phyloP scores from a whole-genome alignment of 2,797 vertebrate species.

The Gallinago nigripennis region DNA sequence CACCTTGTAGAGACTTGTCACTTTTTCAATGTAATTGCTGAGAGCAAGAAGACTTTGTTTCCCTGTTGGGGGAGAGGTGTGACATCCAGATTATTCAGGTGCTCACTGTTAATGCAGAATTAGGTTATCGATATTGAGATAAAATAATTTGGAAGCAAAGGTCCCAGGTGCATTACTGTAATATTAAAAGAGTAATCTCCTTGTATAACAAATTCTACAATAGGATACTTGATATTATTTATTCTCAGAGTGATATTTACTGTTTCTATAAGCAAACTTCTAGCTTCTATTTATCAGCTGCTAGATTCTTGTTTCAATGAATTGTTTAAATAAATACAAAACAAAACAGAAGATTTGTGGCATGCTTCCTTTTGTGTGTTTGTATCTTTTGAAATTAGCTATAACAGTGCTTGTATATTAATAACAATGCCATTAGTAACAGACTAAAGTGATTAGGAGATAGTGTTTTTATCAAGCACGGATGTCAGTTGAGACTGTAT shows the following conservation, averaged over 20 bases:
- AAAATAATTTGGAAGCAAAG: not conserved
- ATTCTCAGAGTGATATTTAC: not conserved
- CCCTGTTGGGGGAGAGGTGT: not conserved
- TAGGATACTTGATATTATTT: not conserved
- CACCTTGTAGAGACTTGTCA: not conserved
- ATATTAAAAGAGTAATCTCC: not conserved
- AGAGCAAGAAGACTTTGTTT: not conserved
- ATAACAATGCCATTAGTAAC: slow-evolving; percentile 7
- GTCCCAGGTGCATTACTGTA: not conserved
- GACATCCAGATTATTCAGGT: not conserved
- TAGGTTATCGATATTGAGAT: not conserved
- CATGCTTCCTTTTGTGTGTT: not conserved
- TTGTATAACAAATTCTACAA: not conserved
- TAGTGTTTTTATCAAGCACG: not conserved
- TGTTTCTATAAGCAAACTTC: not conserved
- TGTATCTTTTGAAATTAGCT: slow-evolving; percentile 18
- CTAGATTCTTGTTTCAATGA: not conserved
- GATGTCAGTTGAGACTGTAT: not conserved
- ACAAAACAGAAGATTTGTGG: not conserved
- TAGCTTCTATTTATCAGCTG: not conserved
- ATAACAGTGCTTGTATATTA: not conserved
- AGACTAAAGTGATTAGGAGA: not conserved
- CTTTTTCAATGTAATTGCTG: not conserved
- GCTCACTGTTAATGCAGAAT: not conserved
- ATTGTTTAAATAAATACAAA: not conserved